Evolutionary conservation across 2,888 invertebrate species (phyloP).

Genomic region (Hanleya hanleyi): DNA sequence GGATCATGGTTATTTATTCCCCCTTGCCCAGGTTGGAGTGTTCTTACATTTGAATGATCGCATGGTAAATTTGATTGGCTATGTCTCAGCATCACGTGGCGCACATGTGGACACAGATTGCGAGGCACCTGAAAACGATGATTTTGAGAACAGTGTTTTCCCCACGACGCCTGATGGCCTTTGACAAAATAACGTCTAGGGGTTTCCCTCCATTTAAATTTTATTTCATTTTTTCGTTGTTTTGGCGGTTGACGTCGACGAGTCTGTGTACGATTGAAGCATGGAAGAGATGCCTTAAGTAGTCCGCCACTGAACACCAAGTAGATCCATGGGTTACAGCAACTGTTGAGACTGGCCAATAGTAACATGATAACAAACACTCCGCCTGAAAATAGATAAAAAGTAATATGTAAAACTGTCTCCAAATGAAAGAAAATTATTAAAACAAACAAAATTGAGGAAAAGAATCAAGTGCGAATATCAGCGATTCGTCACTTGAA

Average conservation of each 20-base stretch:
- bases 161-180: not conserved
- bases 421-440: no score
- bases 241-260: not conserved
- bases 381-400: constrained; percentile 58
- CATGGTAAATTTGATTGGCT: no score
- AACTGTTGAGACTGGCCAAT: constrained; percentile 79
- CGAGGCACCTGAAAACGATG: not conserved
- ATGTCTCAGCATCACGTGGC: not conserved
- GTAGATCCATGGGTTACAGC: constrained; percentile 79
- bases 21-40: no score
- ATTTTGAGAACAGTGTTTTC: not conserved
- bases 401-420: no score
- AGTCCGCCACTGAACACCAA: constrained; percentile 73
- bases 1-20: no score
- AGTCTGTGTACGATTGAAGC: not conserved
- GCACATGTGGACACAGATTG: not conserved
- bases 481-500: no score
- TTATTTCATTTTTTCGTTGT: not conserved
- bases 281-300: not conserved
- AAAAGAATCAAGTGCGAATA: no score
- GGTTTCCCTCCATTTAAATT: not conserved
- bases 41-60: no score
- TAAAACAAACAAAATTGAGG: no score
- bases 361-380: constrained; percentile 64
- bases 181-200: not conserved